Evolutionary conservation across 1,140 invertebrate species (phyloP), one percentile per base, ranked within the genome.

Genomic region (Nomia melanderi): DNA sequence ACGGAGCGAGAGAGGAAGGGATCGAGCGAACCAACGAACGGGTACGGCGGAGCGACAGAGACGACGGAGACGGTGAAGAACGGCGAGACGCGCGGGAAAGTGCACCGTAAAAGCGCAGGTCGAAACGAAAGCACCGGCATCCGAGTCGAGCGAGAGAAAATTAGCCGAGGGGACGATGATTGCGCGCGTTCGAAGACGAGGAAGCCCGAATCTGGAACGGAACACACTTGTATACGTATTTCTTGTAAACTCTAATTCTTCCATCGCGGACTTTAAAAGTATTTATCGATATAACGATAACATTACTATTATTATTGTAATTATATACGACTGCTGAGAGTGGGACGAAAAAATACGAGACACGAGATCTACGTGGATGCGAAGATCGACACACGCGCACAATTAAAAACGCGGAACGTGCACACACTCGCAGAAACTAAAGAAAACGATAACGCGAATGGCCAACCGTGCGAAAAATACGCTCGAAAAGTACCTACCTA

Each of bases 161-260:
- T 17, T 36, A 41, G 47, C 23, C 27, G 44, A 67, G 60, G 29
- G 73, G 56, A 75, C 77, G 79, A 70, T 66, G 36, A 65, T 39
- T 72, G 84, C 78, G 72, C 77, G 80, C 70, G 87, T 84, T 80
- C 76, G 80, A 81, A 47, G 66, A 83, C 75, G 73, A 71, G 72
- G 77, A 71, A 77, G 82, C 77, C 79, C 72, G 77, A 71, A 86
- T 81, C 80, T 82, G 78, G 79, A 85, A 74, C 69, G 83, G 83
- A 85, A 90, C 87, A 91, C 89, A 92, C 91, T 92, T 92, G 92
- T 92, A 92, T 92, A 92, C 92, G 92, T 92, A 92, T 92, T 91
- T 92, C 90, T 92, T 92, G 90, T 92, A 92, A 91, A 92, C 91
- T 91, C 90, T 91, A 92, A 91, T 92, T 92, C 92, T 92, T 92